phyloP scores from a whole-genome alignment of 2,888 invertebrate species.

The Phaedon cochleariae region DNA sequence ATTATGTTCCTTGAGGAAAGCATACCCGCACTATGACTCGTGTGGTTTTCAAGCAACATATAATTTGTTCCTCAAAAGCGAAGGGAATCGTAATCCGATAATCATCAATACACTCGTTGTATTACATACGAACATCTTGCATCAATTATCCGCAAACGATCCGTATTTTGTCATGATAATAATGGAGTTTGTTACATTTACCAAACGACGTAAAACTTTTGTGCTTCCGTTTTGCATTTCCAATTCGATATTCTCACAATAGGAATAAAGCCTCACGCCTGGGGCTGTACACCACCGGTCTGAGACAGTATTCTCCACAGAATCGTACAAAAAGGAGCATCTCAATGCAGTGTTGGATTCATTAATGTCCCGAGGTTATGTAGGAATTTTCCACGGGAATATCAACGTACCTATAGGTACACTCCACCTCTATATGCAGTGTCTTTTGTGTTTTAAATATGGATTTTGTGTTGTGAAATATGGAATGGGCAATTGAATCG shows the following conservation, averaged over 20 bases:
- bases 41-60: no score
- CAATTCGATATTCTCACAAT: not conserved
- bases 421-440: no score
- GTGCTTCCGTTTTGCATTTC: not conserved
- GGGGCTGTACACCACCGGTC: constrained; percentile 2
- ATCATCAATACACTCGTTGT: no score
- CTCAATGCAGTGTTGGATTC: constrained; percentile 9
- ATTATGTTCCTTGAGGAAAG: no score
- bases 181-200: not conserved
- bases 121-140: no score
- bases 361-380: constrained; percentile 10
- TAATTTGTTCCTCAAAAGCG: no score
- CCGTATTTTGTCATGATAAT: not conserved
- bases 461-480: no score
- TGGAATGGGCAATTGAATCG: no score
- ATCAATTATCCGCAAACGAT: not conserved
- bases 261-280: constrained; percentile 7
- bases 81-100: no score
- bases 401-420: no score
- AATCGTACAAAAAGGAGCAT: constrained; percentile 1
- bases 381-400: not conserved
- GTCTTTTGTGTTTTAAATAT: no score
- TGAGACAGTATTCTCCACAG: constrained; percentile 3
- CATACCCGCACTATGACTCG: no score
- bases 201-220: not conserved